Conservation (phyloP, 35 echinoderm and acorn worm genomes). For the Anneissia japonica region DNA sequence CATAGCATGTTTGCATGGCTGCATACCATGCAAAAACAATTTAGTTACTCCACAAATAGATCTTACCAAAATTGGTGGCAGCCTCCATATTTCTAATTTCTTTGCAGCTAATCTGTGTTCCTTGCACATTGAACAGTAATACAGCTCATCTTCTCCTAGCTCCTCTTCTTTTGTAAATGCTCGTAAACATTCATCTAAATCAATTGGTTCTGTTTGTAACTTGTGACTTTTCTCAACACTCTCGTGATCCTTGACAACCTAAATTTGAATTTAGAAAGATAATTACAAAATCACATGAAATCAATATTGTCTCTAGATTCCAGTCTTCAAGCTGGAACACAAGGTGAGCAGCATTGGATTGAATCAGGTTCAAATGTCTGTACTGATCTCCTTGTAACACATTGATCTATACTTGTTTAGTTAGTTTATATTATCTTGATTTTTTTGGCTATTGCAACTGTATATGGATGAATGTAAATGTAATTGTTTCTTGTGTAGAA, state of each 20-base stretch:
- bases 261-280: neutral
- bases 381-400: too few species aligned
- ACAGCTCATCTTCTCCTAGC: slow-evolving; percentile 91
- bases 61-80: slow-evolving; percentile 93
- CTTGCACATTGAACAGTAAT: slow-evolving; percentile 96
- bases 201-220: slow-evolving; percentile 87
- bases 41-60: neutral
- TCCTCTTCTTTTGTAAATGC: slow-evolving; percentile 98
- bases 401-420: too few species aligned
- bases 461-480: too few species aligned
- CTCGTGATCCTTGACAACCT: slow-evolving; percentile 85
- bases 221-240: slow-evolving; percentile 83
- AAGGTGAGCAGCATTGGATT: too few species aligned
- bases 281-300: too few species aligned
- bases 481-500: too few species aligned
- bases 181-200: slow-evolving; percentile 81
- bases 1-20: too few species aligned
- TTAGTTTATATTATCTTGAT: too few species aligned
- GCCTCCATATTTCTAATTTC: slow-evolving; percentile 88
- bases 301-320: too few species aligned
- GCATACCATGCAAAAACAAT: neutral
- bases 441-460: too few species aligned
- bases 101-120: slow-evolving; percentile 85
- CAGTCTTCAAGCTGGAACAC: too few species aligned
- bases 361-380: too few species aligned